Evolutionary conservation across 2,113 vertebrate genomes (phyloP), one percentile per base, ranked within the genome.

Genomic region (Vulpes vulpes): DNA sequence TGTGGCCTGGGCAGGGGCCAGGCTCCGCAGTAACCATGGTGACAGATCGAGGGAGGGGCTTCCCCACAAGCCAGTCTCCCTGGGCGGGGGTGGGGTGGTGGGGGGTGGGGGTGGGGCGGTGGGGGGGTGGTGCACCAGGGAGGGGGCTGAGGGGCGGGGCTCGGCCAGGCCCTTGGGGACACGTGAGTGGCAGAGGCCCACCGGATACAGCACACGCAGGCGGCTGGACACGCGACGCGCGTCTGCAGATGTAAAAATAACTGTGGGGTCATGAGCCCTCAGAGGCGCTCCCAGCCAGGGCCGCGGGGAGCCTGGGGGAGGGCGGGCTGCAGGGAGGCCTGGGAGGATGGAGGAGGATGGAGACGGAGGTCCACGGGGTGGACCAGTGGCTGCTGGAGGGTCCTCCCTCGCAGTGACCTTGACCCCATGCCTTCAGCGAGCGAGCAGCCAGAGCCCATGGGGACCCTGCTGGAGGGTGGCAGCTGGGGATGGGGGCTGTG

Each of bases 231-330:
- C 55, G 10, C 19, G 65, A 4, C 55, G 10, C 19, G 65, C 8
- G 3, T 53, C 79, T 38, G 80, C 62, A 91, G 88, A 74, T 71
- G 96, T 93, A 96, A 96, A 97, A 96, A 95, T 97, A 96, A 96
- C 89, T 2, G 1, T 1, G 76, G 80, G 91, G 93, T 95, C 97
- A 95, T 55, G 88, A 91, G 96, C 95, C 25, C 95, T 55, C 59
- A 1, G 78, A 93, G n/a, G 86, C 82, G 32, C 55, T 94, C 9
- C 20, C 51, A 14, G 96, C 95, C 91, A 71, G 22, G 86, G 62
- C 43, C 43, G 59, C 51, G 3, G 83, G n/a, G 81, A 16, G 89
- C 32, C 38, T 14, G 1, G 2, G 69, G 67, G 83, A 73, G 49
- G 95, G n/a, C 11, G 0, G n/a, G 19, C 22, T 0, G 12, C 6